Evolutionary conservation across 2,797 vertebrate genomes (phyloP), one percentile per base, ranked within the genome.

Genomic region (Tiaroga cobitis): DNA sequence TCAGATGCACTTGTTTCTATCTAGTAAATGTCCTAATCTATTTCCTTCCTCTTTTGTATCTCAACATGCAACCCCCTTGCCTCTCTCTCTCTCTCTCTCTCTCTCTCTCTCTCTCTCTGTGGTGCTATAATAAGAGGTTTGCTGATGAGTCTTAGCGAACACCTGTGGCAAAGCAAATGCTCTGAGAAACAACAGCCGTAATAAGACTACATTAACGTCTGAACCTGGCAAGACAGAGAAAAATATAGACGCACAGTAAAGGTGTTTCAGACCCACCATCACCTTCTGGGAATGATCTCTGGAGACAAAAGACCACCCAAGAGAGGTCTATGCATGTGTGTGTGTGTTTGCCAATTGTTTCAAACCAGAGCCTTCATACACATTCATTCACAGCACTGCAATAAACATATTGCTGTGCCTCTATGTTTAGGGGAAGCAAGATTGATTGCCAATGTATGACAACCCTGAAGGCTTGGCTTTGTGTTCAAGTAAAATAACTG

Each of bases 121-220:
- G 37, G 37, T 37, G 37, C 37, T n/a, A 9, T 94, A 92, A 93
- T 94, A 90, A 93, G 19, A 90, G 90, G 83, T 89, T 91, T 88
- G 15, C 77, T 86, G 85, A 85, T 63, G 34, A 86, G 39, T 81
- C 72, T 77, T 80, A 80, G 83, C 2, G 87, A 91, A 87, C 93
- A 94, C 91, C 93, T 94, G 94, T 89, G 75, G 83, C 24, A 91
- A 51, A 89, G 88, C 88, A 89, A 91, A 91, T 89, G 91, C 86
- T 32, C 59, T 26, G 83, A 85, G 82, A 89, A 84, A 88, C 88
- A 82, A 90, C 67, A 86, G 81, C 86, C 89, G 91, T 90, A 89
- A 90, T 90, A 88, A 90, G 85, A 85, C 77, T 87, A 86, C 56
- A 92, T 89, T 88, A 90, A 89, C 81, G 87, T 88, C 86, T 84